These are phyloP conservation scores for Synanthedon myopaeformis DNA, from an alignment of 2,888 invertebrate species.

Conservation along the genomic window DNA sequence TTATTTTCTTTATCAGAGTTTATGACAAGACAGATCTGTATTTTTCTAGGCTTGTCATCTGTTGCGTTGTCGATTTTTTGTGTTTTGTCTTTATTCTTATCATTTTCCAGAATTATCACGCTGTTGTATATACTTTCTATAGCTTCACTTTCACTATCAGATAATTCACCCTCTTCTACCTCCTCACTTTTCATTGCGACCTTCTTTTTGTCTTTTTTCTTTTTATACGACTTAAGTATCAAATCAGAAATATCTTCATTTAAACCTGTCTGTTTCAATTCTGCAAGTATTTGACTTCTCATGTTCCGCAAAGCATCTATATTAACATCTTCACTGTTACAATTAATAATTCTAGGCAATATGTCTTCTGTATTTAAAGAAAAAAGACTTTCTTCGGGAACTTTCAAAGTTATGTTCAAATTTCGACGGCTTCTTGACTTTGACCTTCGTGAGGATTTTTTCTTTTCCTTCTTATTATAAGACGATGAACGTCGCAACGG, in stretches of 20 bases:
- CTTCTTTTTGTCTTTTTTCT: conserved; percentile 16
- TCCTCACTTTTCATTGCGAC: conserved; percentile 24
- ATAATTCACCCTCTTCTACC: conserved; percentile 59
- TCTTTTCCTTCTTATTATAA: conserved; percentile 42
- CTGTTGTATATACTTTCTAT: conserved; percentile 56
- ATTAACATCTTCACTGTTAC: conserved; percentile 55
- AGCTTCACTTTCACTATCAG: conserved; percentile 59
- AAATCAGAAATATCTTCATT: conserved; percentile 59
- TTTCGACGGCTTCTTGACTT: conserved; percentile 27
- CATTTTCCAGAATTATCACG: conserved; percentile 33
- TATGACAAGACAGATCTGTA: conserved; percentile 45
- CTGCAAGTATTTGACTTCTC: conserved; percentile 55
- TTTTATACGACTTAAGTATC: conserved; percentile 50
- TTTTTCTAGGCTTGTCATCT: conserved; percentile 29
- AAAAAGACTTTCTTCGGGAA: conserved; percentile 49
- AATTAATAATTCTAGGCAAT: conserved; percentile 51
- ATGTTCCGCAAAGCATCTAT: conserved; percentile 59
- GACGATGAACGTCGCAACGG: conserved; percentile 24
- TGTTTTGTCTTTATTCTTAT: conserved; percentile 12
- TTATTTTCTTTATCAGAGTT: conserved; percentile 21
- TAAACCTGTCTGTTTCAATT: conserved; percentile 53
- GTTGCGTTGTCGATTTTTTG: conserved; percentile 11
- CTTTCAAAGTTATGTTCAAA: conserved; percentile 56
- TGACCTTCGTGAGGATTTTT: conserved; percentile 28
- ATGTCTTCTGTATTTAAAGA: conserved; percentile 56